These are phyloP conservation scores for Nomada lathburiana DNA, from an alignment of 2,888 invertebrate species.

Conservation along the genomic window DNA sequence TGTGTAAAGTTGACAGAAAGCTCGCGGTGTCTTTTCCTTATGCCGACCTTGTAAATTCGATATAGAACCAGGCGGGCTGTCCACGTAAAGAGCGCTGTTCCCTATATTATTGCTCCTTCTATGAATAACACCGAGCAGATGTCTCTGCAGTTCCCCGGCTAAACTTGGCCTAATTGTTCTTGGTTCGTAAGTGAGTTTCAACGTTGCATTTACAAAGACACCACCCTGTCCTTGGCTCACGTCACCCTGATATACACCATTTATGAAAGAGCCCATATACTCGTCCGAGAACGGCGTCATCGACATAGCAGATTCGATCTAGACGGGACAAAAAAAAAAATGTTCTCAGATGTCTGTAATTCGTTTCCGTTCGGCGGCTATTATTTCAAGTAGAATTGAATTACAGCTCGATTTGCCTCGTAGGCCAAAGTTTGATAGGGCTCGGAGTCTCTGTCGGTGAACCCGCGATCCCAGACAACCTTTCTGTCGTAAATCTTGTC, in stretches of 20 bases:
- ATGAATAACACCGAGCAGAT: constrained; percentile 93
- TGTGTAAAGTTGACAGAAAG: background rate
- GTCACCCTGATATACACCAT: constrained; percentile 91
- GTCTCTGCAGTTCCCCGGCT: constrained; percentile 92
- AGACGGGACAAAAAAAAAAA: constrained; percentile 65
- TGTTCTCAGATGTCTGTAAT: background rate
- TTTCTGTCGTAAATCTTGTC: constrained; percentile 93
- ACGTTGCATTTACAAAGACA: constrained; percentile 93
- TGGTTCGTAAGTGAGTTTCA: constrained; percentile 87
- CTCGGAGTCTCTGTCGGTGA: constrained; percentile 91
- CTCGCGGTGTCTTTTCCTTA: background rate
- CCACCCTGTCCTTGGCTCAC: constrained; percentile 89
- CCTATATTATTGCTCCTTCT: constrained; percentile 95
- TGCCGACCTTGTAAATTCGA: constrained; percentile 89
- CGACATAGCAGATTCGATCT: constrained; percentile 96
- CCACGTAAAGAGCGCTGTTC: constrained; percentile 93
- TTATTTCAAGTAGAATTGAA: constrained; percentile 77
- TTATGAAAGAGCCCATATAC: constrained; percentile 92
- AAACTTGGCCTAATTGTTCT: constrained; percentile 88
- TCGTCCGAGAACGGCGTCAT: constrained; percentile 96
- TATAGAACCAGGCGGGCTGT: constrained; percentile 92
- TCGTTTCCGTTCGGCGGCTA: too few relatives aligned
- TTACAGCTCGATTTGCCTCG: constrained; percentile 94
- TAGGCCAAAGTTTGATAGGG: constrained; percentile 93
- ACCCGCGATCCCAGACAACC: constrained; percentile 91